Evolutionary conservation across 2,113 vertebrate genomes (phyloP), one percentile per base, ranked within the genome.

Genomic region (Blennius ocellaris): DNA sequence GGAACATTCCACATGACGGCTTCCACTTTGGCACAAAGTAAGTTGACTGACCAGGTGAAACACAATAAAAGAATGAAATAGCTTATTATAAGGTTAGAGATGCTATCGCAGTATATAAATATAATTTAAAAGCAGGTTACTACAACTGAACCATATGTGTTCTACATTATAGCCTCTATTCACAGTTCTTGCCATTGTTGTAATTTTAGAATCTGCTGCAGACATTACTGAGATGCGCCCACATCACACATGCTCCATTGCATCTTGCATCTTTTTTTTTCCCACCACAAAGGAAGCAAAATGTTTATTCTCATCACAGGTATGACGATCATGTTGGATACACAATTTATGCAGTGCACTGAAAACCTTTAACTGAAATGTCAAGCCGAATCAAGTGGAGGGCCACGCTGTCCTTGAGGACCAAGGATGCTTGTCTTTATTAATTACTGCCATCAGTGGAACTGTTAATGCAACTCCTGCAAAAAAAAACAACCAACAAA

Each of bases 351-450:
- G 52, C n/a, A 4, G 16, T 62, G 55, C 39, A 63, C 6, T 53
- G 44, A 55, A 73, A 71, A 66, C 45, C 51, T 6, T 16, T 66
- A 15, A 82, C 60, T 54, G 41, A 66, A 69, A 54, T 38, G 48
- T 11, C 10, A 2, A 43, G 60, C 16, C n/a, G 73, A 21, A 75
- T 63, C 9, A 62, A 69, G 50, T 47, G 38, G 61, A 78, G 44
- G 43, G 30, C 51, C 2, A 6, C 6, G 14, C 58, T 70, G 77
- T 84, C 78, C 75, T 80, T 72, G 41, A 85, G 41, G 43, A 78
- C 12, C 44, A 61, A 51, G 73, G 62, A 85, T 73, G 76, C 54
- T 67, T 65, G 78, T 89, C 81, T 84, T 79, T 40, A 64, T 68
- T 81, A 75, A 85, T 73, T 44, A 78, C 63, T 11, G 30, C 53